Conservation (phyloP, 2,888 invertebrate species). For the Falcaria lacertinaria region DNA sequence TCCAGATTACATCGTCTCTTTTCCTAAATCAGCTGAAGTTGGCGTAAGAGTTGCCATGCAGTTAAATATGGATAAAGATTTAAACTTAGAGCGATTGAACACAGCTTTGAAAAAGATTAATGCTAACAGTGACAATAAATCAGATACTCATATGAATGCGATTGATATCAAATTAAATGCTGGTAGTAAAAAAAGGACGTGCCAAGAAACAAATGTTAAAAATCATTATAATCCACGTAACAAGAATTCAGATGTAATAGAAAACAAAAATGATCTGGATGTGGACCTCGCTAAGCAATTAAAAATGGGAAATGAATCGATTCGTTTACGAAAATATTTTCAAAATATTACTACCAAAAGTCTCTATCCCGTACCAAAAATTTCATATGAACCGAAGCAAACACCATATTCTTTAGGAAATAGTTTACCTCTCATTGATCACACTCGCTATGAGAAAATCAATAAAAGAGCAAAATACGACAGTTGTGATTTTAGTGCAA, state of each 20-base stretch:
- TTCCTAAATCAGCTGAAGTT: conserved; percentile 16
- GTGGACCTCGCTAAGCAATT: background rate
- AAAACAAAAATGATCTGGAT: background rate
- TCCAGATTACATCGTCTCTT: conserved; percentile 16
- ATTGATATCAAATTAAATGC: background rate
- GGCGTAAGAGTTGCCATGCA: conserved; percentile 19
- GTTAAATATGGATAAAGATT: conserved; percentile 9
- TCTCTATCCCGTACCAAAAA: background rate
- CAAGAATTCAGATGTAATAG: background rate
- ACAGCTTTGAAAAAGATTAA: conserved; percentile 3
- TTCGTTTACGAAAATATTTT: background rate
- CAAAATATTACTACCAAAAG: background rate
- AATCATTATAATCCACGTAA: background rate
- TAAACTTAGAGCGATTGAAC: conserved; percentile 2
- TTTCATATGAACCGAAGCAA: background rate
- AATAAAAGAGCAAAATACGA: background rate
- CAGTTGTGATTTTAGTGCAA: background rate
- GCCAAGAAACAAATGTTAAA: background rate
- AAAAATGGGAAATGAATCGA: background rate
- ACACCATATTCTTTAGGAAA: background rate
- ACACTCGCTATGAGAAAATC: too few species aligned
- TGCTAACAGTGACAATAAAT: background rate
- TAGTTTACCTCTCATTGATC: too few species aligned
- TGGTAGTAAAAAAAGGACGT: background rate
- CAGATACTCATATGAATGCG: background rate